Evolutionary conservation across 2,888 invertebrate genomes (phyloP).

Genomic region (Conops quadrifasciatus): DNA sequence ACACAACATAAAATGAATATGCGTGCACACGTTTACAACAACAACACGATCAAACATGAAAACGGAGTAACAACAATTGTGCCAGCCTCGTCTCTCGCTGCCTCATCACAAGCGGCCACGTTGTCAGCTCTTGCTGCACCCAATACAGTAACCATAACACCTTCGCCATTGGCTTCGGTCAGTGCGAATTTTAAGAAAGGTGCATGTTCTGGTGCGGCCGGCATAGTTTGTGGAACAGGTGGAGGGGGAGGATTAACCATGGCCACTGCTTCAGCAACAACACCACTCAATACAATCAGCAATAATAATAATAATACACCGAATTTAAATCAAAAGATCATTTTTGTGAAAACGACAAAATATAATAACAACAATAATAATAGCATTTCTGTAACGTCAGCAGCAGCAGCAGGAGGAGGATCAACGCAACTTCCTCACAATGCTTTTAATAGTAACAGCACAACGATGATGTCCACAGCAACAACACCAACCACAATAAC

Average conservation of each 20-base stretch:
- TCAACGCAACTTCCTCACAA: background rate
- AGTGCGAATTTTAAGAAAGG: conserved; percentile 41
- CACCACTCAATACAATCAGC: conserved; percentile 33
- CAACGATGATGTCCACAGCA: background rate
- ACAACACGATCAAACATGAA: conserved; percentile 56
- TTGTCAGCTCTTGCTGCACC: conserved; percentile 60
- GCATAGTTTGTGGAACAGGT: conserved; percentile 25
- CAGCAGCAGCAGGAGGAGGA: conserved; percentile 6
- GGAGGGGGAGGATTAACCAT: conserved; percentile 41
- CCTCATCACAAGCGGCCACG: conserved; percentile 57
- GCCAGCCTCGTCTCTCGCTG: conserved; percentile 58
- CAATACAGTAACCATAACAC: conserved; percentile 60
- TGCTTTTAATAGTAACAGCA: conserved; percentile 5
- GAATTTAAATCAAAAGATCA: conserved; percentile 57
- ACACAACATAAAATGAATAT: conserved; percentile 42
- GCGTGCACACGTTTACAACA: conserved; percentile 59
- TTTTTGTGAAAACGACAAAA: conserved; percentile 53
- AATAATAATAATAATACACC: conserved; percentile 36
- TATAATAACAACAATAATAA: conserved; percentile 13
- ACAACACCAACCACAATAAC: conserved; percentile 4
- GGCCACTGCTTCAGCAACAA: conserved; percentile 27
- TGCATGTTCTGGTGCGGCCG: conserved; percentile 39
- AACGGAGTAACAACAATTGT: conserved; percentile 59
- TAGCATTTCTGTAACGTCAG: background rate
- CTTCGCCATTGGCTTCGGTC: conserved; percentile 46